These are phyloP conservation scores for Globia sparganii DNA, from an alignment of 2,888 invertebrate genomes.

Conservation along the genomic window DNA sequence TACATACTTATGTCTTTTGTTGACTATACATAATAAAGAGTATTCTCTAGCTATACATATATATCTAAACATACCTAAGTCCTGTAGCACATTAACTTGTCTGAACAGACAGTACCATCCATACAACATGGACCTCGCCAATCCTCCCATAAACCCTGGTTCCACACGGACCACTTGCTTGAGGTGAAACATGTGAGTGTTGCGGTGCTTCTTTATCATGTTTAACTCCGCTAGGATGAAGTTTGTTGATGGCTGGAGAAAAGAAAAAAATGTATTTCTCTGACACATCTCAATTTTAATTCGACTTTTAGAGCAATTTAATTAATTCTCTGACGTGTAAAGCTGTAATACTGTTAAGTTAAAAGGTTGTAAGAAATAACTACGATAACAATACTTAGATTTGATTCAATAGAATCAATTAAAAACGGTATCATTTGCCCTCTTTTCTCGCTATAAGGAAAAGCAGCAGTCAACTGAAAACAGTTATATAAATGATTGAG, in stretches of 20 bases:
- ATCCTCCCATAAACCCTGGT: constrained; percentile 87
- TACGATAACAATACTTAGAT: neutral
- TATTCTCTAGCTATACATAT: neutral
- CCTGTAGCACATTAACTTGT: constrained; percentile 71
- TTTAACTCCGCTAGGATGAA: constrained; percentile 92
- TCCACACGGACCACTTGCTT: constrained; percentile 91
- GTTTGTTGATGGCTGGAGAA: constrained; percentile 92
- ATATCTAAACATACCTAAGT: constrained; percentile 71
- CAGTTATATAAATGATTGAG: neutral
- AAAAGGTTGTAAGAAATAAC: neutral
- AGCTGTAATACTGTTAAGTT: neutral
- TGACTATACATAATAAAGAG: too few species aligned
- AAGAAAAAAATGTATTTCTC: neutral
- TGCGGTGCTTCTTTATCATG: constrained; percentile 91
- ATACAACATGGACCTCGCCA: constrained; percentile 86
- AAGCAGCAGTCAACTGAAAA: neutral
- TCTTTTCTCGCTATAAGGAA: neutral
- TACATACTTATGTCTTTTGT: too few species aligned
- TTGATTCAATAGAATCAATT: neutral
- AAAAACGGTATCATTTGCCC: neutral
- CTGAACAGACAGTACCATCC: constrained; percentile 88
- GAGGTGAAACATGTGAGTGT: constrained; percentile 91
- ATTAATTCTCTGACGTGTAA: neutral
- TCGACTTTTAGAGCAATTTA: neutral
- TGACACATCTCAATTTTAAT: neutral